These are phyloP conservation scores for Ectropis grisescens DNA, from an alignment of 1,140 invertebrate genomes.

Conservation along the genomic window DNA sequence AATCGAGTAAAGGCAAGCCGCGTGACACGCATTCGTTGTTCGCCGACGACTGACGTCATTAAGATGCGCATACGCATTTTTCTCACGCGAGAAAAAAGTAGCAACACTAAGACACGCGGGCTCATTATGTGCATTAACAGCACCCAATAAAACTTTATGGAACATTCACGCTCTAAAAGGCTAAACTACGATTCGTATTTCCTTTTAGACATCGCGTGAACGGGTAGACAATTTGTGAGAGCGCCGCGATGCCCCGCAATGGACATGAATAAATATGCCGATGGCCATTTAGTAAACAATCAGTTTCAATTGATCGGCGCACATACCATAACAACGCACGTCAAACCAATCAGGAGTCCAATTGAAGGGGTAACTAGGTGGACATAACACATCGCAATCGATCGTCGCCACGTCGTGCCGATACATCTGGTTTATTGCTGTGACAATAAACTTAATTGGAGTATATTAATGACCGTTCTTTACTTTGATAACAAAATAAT, in stretches of 20 bases:
- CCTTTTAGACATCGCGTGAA: slow-evolving; percentile 11
- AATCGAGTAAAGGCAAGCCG: slow-evolving; percentile 42
- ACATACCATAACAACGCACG: slow-evolving; percentile 49
- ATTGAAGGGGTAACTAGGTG: slow-evolving; percentile 66
- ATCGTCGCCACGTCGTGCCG: slow-evolving; percentile 45
- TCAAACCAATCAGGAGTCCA: slow-evolving; percentile 63
- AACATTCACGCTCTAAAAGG: slow-evolving; percentile 17
- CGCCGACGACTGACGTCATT: slow-evolving; percentile 44
- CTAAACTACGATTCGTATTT: slow-evolving; percentile 15
- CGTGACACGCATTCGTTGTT: slow-evolving; percentile 34
- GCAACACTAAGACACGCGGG: slow-evolving; percentile 20
- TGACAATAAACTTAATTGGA: slow-evolving; percentile 65
- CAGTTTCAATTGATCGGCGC: slow-evolving; percentile 47
- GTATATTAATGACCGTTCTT: slow-evolving; percentile 58
- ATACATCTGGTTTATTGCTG: slow-evolving; percentile 56
- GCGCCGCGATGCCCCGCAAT: too few species aligned
- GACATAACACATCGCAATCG: slow-evolving; percentile 57
- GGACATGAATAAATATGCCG: too few species aligned
- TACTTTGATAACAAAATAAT: slow-evolving; percentile 52
- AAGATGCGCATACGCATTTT: slow-evolving; percentile 42
- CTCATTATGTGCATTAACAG: slow-evolving; percentile 18
- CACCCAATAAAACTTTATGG: slow-evolving; percentile 23
- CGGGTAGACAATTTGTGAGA: too few species aligned
- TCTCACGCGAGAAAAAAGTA: slow-evolving; percentile 30
- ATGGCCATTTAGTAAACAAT: slow-evolving; percentile 37